Evolutionary conservation across 2,797 vertebrate species (phyloP).

Genomic region (Rhinatrema bivittatum): DNA sequence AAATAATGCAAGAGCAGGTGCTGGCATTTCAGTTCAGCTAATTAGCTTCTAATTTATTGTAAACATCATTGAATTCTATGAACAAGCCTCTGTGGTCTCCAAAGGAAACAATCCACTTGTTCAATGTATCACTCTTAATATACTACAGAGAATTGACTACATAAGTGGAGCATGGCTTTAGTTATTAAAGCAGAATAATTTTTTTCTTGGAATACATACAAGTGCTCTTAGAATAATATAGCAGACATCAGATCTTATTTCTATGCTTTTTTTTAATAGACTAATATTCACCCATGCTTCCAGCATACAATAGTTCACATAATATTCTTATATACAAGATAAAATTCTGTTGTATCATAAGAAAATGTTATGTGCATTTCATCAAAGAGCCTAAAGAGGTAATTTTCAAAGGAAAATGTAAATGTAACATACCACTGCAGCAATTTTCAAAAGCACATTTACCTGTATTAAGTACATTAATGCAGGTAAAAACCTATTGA

Average conservation of each 20-base stretch:
- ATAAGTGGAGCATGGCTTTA: conserved; percentile 11
- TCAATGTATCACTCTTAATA: conserved; percentile 46
- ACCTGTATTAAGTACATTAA: too few species aligned
- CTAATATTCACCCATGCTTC: too few species aligned
- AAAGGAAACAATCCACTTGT: conserved; percentile 45
- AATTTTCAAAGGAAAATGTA: too few species aligned
- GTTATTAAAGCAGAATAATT: conserved; percentile 17
- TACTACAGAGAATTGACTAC: conserved; percentile 30
- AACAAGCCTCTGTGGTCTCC: conserved; percentile 36
- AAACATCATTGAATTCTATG: conserved; percentile 45
- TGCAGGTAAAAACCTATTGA: too few species aligned
- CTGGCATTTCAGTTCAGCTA: conserved; percentile 46
- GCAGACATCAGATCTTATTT: background rate
- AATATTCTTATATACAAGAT: too few species aligned
- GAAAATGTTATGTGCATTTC: too few species aligned
- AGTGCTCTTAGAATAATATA: conserved; percentile 1
- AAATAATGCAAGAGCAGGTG: conserved; percentile 50
- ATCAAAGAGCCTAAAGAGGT: too few species aligned
- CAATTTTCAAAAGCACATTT: too few species aligned
- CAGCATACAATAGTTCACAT: too few species aligned
- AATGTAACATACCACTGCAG: too few species aligned
- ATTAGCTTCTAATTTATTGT: conserved; percentile 56
- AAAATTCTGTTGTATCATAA: too few species aligned
- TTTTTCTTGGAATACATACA: conserved; percentile 10
- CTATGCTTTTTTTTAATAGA: too few species aligned